These are phyloP conservation scores for Engraulis encrasicolus DNA, from an alignment of 2,113 vertebrate species.

Conservation along the genomic window DNA sequence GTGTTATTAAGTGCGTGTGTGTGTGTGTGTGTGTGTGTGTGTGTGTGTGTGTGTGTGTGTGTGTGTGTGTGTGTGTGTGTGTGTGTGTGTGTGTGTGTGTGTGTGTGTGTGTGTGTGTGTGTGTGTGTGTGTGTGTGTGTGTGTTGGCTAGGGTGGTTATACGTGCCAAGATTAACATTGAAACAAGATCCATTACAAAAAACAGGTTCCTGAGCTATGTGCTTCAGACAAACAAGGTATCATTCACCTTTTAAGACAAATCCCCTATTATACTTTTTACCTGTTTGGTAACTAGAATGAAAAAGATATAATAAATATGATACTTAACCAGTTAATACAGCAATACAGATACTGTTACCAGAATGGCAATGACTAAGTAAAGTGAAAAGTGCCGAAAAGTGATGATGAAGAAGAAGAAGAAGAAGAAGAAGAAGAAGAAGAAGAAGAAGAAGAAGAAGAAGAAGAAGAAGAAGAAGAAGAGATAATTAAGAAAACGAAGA, in stretches of 20 bases:
- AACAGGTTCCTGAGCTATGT: background rate
- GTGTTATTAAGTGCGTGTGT: too few species aligned
- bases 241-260: too few species aligned
- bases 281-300: too few species aligned
- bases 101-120: background rate
- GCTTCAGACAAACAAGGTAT: background rate
- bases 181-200: too few species aligned
- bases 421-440: slow-evolving; percentile 22
- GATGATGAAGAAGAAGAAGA: too few species aligned
- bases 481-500: slow-evolving; percentile 22
- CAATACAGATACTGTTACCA: too few species aligned
- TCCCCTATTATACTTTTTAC: too few species aligned
- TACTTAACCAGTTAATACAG: too few species aligned
- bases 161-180: too few species aligned
- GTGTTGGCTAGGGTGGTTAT: background rate
- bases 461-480: slow-evolving; percentile 30
- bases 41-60: background rate
- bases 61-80: background rate
- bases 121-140: background rate
- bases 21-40: background rate
- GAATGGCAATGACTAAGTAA: too few species aligned
- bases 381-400: too few species aligned
- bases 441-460: slow-evolving; percentile 23
- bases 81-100: background rate
- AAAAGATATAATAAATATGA: too few species aligned